A percentile compares a stretch with the other conserved stretches of the same genome.
phyloP scores from a whole-genome alignment of 2,888 invertebrate genomes.

The Leptopilina syphax region DNA sequence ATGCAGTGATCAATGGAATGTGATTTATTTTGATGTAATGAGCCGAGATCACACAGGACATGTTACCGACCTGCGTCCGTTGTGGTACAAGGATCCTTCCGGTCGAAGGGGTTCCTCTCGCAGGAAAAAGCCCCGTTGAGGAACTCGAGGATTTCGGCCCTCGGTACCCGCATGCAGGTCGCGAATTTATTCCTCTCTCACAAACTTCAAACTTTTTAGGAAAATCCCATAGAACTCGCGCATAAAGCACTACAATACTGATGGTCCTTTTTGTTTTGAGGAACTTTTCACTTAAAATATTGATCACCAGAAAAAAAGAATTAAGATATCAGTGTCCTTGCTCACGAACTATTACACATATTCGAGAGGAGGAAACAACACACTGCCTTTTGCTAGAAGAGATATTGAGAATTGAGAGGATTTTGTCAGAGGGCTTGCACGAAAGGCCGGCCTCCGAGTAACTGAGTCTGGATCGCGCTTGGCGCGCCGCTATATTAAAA shows the following conservation, averaged over 20 bases:
- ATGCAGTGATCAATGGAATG: too few species aligned
- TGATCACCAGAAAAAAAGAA: background rate
- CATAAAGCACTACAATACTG: too few species aligned
- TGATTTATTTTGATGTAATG: background rate
- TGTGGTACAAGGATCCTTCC: slow-evolving; percentile 64
- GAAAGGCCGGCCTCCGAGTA: slow-evolving; percentile 74
- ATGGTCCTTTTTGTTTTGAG: too few species aligned
- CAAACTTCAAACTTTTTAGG: background rate
- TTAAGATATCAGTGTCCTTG: too few species aligned
- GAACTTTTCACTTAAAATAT: too few species aligned
- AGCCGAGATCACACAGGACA: slow-evolving; percentile 13
- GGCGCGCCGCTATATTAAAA: slow-evolving; percentile 75
- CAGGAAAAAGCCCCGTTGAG: slow-evolving; percentile 66
- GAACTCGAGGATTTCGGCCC: slow-evolving; percentile 67
- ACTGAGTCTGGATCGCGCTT: slow-evolving; percentile 74
- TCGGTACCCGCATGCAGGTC: slow-evolving; percentile 71
- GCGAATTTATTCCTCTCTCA: slow-evolving; percentile 14
- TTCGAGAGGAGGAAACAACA: background rate
- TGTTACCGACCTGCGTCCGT: slow-evolving; percentile 69
- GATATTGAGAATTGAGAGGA: background rate
- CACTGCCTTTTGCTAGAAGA: background rate
- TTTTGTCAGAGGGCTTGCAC: slow-evolving; percentile 62
- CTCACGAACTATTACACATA: background rate
- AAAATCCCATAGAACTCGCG: too few species aligned
- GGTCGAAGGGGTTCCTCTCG: slow-evolving; percentile 58